A percentile compares a stretch with the other conserved stretches of the same genome.
Conservation (phyloP, 2,888 invertebrate genomes). For the Petrolisthes cinctipes region DNA sequence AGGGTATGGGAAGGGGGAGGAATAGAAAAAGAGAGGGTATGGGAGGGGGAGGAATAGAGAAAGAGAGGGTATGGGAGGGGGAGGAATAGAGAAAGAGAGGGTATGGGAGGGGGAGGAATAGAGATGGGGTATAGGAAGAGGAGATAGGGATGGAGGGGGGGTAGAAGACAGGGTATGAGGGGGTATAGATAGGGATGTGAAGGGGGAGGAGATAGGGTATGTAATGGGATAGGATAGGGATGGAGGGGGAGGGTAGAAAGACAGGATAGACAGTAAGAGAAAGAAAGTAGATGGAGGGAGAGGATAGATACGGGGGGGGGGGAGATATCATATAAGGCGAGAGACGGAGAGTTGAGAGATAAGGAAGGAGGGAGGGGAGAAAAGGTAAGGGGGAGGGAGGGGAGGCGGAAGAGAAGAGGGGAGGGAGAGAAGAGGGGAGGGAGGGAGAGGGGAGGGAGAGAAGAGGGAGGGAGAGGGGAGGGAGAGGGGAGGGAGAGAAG, state of each 20-base stretch:
- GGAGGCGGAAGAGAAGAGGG: not conserved
- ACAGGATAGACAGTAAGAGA: too few relatives aligned
- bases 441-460: not conserved
- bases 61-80: not conserved
- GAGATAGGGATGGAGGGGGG: not conserved
- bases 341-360: not conserved
- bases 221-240: not conserved
- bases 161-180: not conserved
- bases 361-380: too few relatives aligned
- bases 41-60: not conserved
- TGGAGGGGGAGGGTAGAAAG: not conserved
- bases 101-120: not conserved
- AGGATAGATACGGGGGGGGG: not conserved
- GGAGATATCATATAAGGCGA: not conserved
- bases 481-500: not conserved
- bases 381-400: not conserved
- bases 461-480: not conserved
- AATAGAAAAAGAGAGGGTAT: not conserved
- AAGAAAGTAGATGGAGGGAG: not conserved
- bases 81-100: not conserved
- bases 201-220: conserved; percentile 1
- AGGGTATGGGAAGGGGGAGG: not conserved
- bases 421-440: not conserved
- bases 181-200: not conserved
- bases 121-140: not conserved